Conservation (phyloP, 2,113 vertebrate genomes). For the Vombatus ursinus region DNA sequence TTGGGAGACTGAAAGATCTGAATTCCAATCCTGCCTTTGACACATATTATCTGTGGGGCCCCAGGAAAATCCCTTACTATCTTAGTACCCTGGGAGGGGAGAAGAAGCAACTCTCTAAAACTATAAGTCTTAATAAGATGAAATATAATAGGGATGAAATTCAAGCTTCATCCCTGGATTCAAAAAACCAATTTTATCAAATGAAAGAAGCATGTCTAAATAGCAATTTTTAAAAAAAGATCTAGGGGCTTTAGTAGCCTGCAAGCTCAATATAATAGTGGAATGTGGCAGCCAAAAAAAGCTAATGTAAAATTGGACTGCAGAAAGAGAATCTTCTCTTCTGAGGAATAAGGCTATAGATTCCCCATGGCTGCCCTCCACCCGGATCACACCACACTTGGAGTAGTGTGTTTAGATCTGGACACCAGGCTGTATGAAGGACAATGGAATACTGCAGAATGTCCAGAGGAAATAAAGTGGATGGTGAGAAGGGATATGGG, state of each 20-base stretch:
- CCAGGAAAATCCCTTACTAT: not conserved
- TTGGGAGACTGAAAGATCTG: conserved; percentile 6
- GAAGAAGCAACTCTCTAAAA: not conserved
- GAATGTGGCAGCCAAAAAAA: not conserved
- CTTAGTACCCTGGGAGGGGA: not conserved
- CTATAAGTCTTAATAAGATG: not conserved
- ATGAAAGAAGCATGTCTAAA: not conserved
- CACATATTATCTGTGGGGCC: not conserved
- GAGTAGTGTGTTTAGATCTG: not conserved
- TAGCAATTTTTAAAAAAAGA: not conserved
- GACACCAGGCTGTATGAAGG: not conserved
- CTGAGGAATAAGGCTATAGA: not conserved
- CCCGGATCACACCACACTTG: not conserved
- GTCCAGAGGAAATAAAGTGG: not conserved
- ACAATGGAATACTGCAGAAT: too few relatives aligned
- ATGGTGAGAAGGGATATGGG: not conserved
- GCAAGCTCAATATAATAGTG: not conserved
- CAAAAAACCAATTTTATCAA: not conserved
- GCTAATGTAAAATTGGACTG: too few relatives aligned
- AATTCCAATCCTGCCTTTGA: not conserved
- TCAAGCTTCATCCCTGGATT: not conserved
- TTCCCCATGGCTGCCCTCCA: not conserved
- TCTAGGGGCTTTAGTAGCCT: not conserved
- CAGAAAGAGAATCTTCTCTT: not conserved
- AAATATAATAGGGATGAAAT: not conserved